Conservation (phyloP, 30 jellyfish, hydroid and myxozoan species). For the Sanderia malayensis region DNA sequence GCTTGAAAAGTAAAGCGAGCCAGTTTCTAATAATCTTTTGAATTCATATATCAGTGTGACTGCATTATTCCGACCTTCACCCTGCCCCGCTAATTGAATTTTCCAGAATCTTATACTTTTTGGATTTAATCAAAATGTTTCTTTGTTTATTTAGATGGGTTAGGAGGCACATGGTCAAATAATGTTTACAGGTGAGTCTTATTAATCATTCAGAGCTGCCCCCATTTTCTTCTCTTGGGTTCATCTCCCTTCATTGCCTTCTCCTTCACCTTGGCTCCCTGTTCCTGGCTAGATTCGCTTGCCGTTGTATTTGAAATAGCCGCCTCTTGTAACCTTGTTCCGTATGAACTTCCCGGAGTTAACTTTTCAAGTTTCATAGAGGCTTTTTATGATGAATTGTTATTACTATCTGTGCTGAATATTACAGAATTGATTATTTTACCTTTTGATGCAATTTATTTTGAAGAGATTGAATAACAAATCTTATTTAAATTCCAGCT, state of each 20-base stretch:
- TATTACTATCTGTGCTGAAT: not conserved
- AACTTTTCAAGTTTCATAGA: not conserved
- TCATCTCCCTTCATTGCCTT: too few species aligned
- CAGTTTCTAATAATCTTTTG: too few species aligned
- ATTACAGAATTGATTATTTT: not conserved
- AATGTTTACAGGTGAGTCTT: conserved; percentile 75
- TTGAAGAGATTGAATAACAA: not conserved
- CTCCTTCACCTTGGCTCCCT: too few species aligned
- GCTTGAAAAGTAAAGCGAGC: too few species aligned
- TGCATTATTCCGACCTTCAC: too few species aligned
- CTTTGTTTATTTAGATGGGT: conserved; percentile 62
- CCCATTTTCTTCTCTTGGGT: too few species aligned
- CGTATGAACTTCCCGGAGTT: not conserved
- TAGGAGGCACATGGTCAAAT: conserved; percentile 87
- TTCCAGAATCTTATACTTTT: not conserved
- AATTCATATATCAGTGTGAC: too few species aligned
- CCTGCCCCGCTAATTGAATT: not conserved
- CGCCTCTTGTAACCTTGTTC: not conserved
- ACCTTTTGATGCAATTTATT: not conserved
- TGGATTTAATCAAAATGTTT: not conserved
- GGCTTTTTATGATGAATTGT: not conserved
- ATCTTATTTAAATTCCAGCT: conserved; percentile 13
- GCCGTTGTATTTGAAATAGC: not conserved
- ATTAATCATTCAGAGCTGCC: too few species aligned
- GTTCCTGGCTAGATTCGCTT: not conserved